Evolutionary conservation across 2,113 vertebrate genomes (phyloP).

Genomic region (Malurus alboscapulatus): DNA sequence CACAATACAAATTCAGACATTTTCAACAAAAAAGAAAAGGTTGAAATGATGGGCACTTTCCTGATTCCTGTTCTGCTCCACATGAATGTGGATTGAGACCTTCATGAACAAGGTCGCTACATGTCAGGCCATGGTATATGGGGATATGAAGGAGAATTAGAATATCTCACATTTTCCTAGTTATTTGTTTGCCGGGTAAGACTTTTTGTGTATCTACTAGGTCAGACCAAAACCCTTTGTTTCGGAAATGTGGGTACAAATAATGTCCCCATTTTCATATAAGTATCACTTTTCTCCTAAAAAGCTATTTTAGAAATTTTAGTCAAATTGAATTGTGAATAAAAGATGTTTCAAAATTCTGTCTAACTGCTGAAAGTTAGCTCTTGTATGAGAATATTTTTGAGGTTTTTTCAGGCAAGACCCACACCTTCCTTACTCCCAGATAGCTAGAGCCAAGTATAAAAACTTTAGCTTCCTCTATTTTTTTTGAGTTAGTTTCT

Average conservation of each 20-base stretch:
- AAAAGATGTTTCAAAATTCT: not conserved
- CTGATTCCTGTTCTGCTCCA: not conserved
- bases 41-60: not conserved
- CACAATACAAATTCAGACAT: not conserved
- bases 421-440: not conserved
- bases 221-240: not conserved
- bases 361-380: not conserved
- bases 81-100: not conserved
- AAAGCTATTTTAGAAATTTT: not conserved
- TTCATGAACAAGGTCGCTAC: rapidly evolving
- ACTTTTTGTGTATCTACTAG: not conserved
- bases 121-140: not conserved
- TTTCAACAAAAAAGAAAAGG: not conserved
- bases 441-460: not conserved
- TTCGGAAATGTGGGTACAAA: not conserved
- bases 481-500: not conserved
- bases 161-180: not conserved
- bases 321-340: not conserved
- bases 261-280: not conserved
- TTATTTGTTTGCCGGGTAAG: not conserved
- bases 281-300: not conserved
- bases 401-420: not conserved
- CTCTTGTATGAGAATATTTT: not conserved
- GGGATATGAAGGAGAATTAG: not conserved
- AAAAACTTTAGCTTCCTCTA: not conserved